Conservation (phyloP, 2,888 invertebrate genomes). For the Tricholauxania praeusta region DNA sequence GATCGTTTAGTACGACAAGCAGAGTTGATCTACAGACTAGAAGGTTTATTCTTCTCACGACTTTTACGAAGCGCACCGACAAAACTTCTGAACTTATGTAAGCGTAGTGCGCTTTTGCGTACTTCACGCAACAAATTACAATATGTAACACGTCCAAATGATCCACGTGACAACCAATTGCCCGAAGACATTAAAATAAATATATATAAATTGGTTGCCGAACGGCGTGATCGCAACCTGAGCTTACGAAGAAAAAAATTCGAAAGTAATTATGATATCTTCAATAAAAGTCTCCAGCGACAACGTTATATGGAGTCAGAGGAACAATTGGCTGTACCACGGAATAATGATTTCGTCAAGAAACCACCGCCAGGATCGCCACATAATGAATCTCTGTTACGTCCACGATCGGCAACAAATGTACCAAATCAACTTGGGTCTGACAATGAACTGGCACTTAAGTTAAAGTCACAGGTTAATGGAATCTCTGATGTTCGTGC, state of each 20-base stretch:
- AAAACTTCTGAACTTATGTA: constrained; percentile 75
- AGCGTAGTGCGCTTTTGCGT: constrained; percentile 80
- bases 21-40: constrained; percentile 83
- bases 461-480: constrained; percentile 56
- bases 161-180: constrained; percentile 82
- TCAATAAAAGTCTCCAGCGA: constrained; percentile 60
- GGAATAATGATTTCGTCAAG: constrained; percentile 29
- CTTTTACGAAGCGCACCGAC: constrained; percentile 77
- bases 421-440: constrained; percentile 57
- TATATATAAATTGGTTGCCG: constrained; percentile 80
- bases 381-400: constrained; percentile 52
- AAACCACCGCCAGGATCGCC: constrained; percentile 29
- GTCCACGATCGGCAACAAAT: constrained; percentile 64
- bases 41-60: constrained; percentile 85
- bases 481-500: constrained; percentile 54
- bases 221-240: constrained; percentile 74
- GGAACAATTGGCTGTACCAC: constrained; percentile 9
- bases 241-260: constrained; percentile 70
- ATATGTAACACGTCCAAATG: constrained; percentile 83
- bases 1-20: constrained; percentile 86
- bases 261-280: constrained; percentile 64
- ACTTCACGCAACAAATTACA: constrained; percentile 80
- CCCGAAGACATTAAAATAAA: constrained; percentile 81
- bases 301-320: constrained; percentile 43
- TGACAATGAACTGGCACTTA: constrained; percentile 50